Conservation (phyloP, 2,113 vertebrate species). For the Perca fluviatilis region DNA sequence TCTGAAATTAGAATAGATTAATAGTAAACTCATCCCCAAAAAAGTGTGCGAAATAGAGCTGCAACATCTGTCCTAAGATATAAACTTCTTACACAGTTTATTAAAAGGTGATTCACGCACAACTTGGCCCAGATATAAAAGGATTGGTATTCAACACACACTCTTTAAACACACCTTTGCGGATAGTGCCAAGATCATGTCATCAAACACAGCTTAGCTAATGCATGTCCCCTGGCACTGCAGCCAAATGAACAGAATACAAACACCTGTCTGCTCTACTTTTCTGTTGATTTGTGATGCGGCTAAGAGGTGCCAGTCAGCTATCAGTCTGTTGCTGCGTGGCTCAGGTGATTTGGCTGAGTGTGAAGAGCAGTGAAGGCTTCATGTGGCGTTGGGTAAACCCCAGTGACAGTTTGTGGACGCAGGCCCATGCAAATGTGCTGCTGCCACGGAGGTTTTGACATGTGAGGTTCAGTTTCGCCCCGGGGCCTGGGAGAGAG, state of each 20-base stretch:
- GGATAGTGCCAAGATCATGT: conserved; percentile 74
- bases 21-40: conserved; percentile 5
- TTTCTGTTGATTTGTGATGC: conserved; percentile 55
- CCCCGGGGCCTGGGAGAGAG: conserved; percentile 67
- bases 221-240: conserved; percentile 56
- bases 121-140: conserved; percentile 62
- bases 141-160: conserved; percentile 31
- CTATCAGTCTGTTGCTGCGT: conserved; percentile 39
- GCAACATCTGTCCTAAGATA: conserved; percentile 60
- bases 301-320: conserved; percentile 57
- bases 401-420: conserved; percentile 71
- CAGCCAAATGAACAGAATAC: conserved; percentile 60
- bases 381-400: conserved; percentile 48
- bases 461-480: conserved; percentile 78
- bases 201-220: conserved; percentile 68
- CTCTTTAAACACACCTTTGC: conserved; percentile 69
- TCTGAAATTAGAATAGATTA: conserved; percentile 44
- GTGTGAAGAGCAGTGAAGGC: conserved; percentile 21
- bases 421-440: conserved; percentile 79
- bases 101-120: conserved; percentile 60
- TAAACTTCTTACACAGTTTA: conserved; percentile 46
- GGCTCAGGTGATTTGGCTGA: conserved; percentile 48
- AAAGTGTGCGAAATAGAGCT: conserved; percentile 21
- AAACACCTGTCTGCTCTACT: conserved; percentile 73
- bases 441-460: conserved; percentile 32